Evolutionary conservation across 2,888 invertebrate genomes (phyloP), one percentile per base, ranked within the genome.

Genomic region (Opisthograptis luteolata): DNA sequence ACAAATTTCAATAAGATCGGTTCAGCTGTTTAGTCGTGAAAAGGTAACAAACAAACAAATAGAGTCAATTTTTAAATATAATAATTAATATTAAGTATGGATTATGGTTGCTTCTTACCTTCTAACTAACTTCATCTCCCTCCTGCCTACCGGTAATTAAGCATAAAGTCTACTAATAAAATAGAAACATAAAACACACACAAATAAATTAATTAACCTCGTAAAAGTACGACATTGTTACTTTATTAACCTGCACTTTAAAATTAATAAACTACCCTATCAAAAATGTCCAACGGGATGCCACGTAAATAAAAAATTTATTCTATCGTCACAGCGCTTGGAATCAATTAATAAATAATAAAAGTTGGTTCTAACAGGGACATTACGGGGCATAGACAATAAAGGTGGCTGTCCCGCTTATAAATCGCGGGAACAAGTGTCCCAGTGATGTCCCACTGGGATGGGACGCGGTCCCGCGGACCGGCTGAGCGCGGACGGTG

Each of bases 321-420:
- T 73, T 68, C 63, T 65, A 70, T 68, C 64, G 65, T 69, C 67
- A 62, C 43, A 42, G 52, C 48, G 53, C 70, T 71, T 68, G 60
- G 62, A 71, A 76, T 78, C 79, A 79, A 80, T 81, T 82, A 80
- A 81, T 81, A 81, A 80, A 80, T 81, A 79, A 80, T 82, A 81
- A 80, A 81, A 72, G 67, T 67, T 64, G 65, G 64, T 62, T 60
- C 57, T 71, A 69, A 68, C 68, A 65, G 62, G 70, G 66, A 65
- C 69, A 73, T 73, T 73, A 76, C 60, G 58, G 60, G 47, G 52
- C 58, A 61, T 64, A 75, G 66, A 73, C 74, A 73, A 73, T 71
- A 69, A 57, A 64, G 64, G 50, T 35, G 64, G 62, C 60, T 66
- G 64, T 68, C 65, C 66, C 66, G 65, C 17, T 34, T 54, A 80